Base-by-base conservation (phyloP, 2,797 vertebrate genomes). In the Sebastes matsubarae region DNA sequence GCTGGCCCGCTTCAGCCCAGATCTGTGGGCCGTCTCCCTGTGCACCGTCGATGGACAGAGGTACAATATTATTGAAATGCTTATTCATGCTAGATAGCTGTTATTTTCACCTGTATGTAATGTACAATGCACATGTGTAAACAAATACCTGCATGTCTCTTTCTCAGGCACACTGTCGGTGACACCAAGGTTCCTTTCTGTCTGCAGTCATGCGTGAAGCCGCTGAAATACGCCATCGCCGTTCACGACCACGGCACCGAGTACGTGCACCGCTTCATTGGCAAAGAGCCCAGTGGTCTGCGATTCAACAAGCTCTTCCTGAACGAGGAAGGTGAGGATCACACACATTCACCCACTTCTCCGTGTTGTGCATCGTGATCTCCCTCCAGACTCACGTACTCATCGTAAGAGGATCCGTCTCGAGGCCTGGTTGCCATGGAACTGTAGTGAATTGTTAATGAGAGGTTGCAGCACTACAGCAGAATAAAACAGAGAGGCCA, bases 171-270 rank as follows among this genome's bases (percentile, higher is more conserved):
- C 96, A 99, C 98, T 0, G 95, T 96, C 25, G 98, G 98, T 0
- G 98, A 99, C 95, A 99, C 98, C 91, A 99, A 99, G 95, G 97
- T 99, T 52, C 98, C 98, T 0, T 99, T 99, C 95, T 99, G 98
- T 83, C 97, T 99, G 69, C 98, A 99, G 93, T 99, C 98, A 2
- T 99, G 98, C 1, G 98, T 99, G 18, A 99, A 99, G 90, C 98
- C 98, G 36, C 94, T 99, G 92, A 99, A 99, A 83, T 99, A 99
- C 0, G 97, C 98, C 63, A 96, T 99, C 86, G 96, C 98, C 29
- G 97, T 99, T 24, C 97, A 99, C 74, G 98, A 99, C 79, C 97
- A 99, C 79, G 97, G 98, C 92, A 99, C 98, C 0, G 98, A 99
- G 65, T 99, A 98, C 1, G 98, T 99, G 27, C 98, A 99, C 95